Conservation (phyloP, 92 coral and sea anemone genomes). For the Chrysogorgia sp. region DNA sequence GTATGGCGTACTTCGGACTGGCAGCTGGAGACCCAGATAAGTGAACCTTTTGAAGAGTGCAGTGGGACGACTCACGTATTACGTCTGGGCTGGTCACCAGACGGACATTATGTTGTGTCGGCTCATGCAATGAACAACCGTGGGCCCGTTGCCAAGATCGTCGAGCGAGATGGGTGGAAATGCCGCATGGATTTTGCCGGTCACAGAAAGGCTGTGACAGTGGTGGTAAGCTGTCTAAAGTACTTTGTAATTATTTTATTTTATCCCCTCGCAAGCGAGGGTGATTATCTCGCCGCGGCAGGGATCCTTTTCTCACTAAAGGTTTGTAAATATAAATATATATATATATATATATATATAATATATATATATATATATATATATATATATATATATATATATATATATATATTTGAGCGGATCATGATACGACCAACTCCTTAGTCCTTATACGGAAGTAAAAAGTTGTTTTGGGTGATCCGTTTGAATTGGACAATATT, state of each 20-base stretch:
- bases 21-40: slow-evolving; percentile 85
- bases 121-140: slow-evolving; percentile 99
- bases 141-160: slow-evolving; percentile 97
- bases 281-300: background rate
- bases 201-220: slow-evolving; percentile 91
- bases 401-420: too few species aligned
- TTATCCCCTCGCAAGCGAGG: too few species aligned
- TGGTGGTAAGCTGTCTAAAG: slow-evolving; percentile 69
- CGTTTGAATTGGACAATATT: too few species aligned
- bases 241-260: background rate
- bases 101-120: slow-evolving; percentile 96
- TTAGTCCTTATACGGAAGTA: too few species aligned
- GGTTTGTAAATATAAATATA: too few species aligned
- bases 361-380: too few species aligned
- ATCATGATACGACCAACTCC: too few species aligned
- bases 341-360: too few species aligned
- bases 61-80: slow-evolving; percentile 96
- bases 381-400: too few species aligned
- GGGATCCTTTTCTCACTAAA: too few species aligned
- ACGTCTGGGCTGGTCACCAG: slow-evolving; percentile 96
- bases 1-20: slow-evolving; percentile 97
- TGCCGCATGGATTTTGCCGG: slow-evolving; percentile 97
- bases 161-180: slow-evolving; percentile 98
- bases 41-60: slow-evolving; percentile 90
- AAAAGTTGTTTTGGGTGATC: too few species aligned